Evolutionary conservation across 2,888 invertebrate species (phyloP).

Genomic region (Bibio marci): DNA sequence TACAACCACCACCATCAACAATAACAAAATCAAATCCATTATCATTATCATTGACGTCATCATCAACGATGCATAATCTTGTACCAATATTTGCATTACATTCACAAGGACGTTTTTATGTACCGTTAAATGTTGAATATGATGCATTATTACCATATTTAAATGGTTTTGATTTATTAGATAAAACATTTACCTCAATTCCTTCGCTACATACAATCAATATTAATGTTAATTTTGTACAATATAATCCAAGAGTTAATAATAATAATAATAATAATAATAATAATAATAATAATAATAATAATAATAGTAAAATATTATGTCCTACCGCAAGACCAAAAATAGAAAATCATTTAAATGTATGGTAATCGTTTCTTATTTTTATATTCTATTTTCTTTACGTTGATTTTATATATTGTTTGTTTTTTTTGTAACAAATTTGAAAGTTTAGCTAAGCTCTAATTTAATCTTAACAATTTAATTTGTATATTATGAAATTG

Average conservation of each 20-base stretch:
- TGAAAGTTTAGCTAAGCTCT: too few relatives aligned
- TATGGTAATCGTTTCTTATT: too few relatives aligned
- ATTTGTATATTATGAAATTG: too few relatives aligned
- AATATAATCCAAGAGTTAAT: conserved; percentile 8
- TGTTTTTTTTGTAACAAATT: too few relatives aligned
- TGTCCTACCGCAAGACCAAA: too few relatives aligned
- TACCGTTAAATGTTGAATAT: conserved; percentile 69
- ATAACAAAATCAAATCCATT: conserved; percentile 4
- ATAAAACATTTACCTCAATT: conserved; percentile 32
- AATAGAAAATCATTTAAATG: too few relatives aligned
- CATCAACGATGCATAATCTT: conserved; percentile 22
- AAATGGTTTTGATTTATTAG: conserved; percentile 39
- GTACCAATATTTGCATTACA: conserved; percentile 85
- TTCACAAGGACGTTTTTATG: conserved; percentile 74
- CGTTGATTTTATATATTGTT: too few relatives aligned
- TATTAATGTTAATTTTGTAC: conserved; percentile 66
- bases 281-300: too few relatives aligned
- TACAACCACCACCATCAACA: not conserved
- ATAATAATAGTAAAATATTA: too few relatives aligned
- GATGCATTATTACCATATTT: conserved; percentile 52
- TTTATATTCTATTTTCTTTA: too few relatives aligned
- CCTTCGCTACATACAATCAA: conserved; percentile 68
- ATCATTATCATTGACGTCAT: not conserved
- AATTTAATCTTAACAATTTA: too few relatives aligned
- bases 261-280: too few relatives aligned